Conservation (phyloP, 1,140 invertebrate species). For the Macrotrachela quadricornifera region DNA sequence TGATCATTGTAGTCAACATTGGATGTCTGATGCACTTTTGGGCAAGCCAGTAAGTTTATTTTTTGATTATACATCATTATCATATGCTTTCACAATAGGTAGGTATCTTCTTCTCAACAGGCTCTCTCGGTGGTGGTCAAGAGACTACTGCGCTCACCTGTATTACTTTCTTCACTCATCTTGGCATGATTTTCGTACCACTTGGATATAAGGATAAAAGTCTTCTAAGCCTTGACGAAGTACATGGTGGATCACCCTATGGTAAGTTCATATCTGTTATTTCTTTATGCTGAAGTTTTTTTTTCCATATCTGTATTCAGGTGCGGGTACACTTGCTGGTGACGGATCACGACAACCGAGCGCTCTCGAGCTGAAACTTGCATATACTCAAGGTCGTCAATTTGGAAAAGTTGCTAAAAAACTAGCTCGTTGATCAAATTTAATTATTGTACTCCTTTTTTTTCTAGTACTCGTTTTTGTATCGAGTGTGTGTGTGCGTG, state of each 20-base stretch:
- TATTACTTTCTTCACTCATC: conserved; percentile 3
- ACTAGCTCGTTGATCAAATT: no score
- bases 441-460: no score
- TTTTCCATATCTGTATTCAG: no score
- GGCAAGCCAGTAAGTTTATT: not conserved
- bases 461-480: no score
- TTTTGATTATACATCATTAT: not conserved
- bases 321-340: conserved; percentile 2
- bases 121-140: not conserved
- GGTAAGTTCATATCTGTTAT: no score
- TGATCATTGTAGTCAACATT: not conserved
- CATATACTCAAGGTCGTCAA: conserved; percentile 1
- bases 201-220: no score
- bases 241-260: no score
- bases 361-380: conserved; percentile 1
- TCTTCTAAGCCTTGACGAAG: no score
- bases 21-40: not conserved
- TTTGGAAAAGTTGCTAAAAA: not conserved
- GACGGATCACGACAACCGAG: conserved; percentile 1
- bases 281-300: no score
- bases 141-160: not conserved
- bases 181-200: not conserved
- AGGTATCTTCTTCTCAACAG: conserved; percentile 4
- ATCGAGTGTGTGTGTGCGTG: no score
- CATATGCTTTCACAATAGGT: not conserved